Base-by-base conservation (phyloP, 2,797 vertebrate genomes). In the Poecile montanus region DNA sequence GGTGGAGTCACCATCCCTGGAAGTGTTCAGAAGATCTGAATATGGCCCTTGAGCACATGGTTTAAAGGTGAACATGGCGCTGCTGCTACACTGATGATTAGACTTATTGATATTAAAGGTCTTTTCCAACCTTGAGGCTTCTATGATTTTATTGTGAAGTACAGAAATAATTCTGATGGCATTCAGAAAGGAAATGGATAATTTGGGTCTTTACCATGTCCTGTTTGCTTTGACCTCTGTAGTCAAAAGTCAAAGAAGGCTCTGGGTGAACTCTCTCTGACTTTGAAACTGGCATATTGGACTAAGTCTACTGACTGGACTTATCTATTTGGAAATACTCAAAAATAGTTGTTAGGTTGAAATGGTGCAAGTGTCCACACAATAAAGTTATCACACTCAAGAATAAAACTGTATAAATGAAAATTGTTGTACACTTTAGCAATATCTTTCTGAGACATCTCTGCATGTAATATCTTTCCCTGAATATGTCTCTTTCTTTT, bases 401-500 rank as follows among this genome's bases (percentile, higher is more conserved):
- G 38, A 91, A 87, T 74, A 47, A 91, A 94, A 42, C 22, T 8
- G 27, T 79, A 32, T 22, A 70, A 66, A 78, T 78, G 23, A 91
- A 93, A 94, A 89, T 34, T 65, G 48, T 65, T 67, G 60, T 71
- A 71, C 72, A 13, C 22, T 67, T 92, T 7, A 92, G 61, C 78
- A 89, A 26, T 89, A 57, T 88, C 75, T 88, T 62, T 63, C 53
- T 77, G 84, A 95, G 71, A 85, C 60, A 91, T 63, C 77, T 85
- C 74, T 82, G 26, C 53, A 12, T 82, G 61, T 36, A 87, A 27
- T 85, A 63, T 40, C 44, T 57, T 93, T 84, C 74, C 34, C 61
- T 89, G 45, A 88, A 70, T 84, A 60, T 61, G 36, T 78, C 74
- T 93, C 83, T 91, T 58, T 82, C 50, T 82, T 87, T 91, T 88